A percentile compares a stretch with the other conserved stretches of the same genome.
These are phyloP conservation scores for Sebastes itinus DNA, from an alignment of 2,797 vertebrate species.

Conservation along the genomic window DNA sequence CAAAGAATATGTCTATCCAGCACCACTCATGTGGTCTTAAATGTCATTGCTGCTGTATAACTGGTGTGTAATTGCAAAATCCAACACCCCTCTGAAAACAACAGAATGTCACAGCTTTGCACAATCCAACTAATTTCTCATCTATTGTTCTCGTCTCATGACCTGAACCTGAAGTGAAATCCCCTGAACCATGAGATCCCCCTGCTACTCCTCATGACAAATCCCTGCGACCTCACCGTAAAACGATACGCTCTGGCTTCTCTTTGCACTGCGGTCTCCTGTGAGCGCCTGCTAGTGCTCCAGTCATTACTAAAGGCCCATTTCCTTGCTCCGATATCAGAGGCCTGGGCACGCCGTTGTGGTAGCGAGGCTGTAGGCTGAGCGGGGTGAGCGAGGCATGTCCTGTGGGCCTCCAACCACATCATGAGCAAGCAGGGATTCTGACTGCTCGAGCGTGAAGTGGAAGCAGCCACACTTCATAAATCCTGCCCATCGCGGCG, in stretches of 20 bases:
- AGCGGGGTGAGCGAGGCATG: constrained; percentile 33
- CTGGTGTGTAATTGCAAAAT: constrained; percentile 23
- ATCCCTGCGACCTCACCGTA: constrained; percentile 32
- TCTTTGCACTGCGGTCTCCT: constrained; percentile 22
- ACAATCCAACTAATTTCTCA: neutral
- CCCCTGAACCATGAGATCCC: constrained; percentile 39
- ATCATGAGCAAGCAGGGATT: constrained; percentile 64
- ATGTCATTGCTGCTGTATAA: neutral
- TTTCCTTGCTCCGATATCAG: constrained; percentile 24
- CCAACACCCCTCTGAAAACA: neutral
- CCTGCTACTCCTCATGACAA: constrained; percentile 34
- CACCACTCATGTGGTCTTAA: neutral
- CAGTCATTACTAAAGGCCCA: constrained; percentile 40
- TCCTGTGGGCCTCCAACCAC: constrained; percentile 61
- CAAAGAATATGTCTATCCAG: neutral
- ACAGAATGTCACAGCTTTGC: constrained; percentile 3
- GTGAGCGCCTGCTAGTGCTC: constrained; percentile 11
- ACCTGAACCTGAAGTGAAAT: constrained; percentile 26
- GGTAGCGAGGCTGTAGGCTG: constrained; percentile 21
- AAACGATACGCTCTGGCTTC: constrained; percentile 44
- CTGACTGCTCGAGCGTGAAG: constrained; percentile 70
- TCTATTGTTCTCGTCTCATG: constrained; percentile 22
- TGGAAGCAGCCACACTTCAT: constrained; percentile 69
- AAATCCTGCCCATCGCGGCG: constrained; percentile 59
- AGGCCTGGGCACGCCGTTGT: constrained; percentile 5